A percentile compares a stretch with the other conserved stretches of the same genome.
Conservation (phyloP, 2,113 vertebrate genomes). For the Cathartes aura region DNA sequence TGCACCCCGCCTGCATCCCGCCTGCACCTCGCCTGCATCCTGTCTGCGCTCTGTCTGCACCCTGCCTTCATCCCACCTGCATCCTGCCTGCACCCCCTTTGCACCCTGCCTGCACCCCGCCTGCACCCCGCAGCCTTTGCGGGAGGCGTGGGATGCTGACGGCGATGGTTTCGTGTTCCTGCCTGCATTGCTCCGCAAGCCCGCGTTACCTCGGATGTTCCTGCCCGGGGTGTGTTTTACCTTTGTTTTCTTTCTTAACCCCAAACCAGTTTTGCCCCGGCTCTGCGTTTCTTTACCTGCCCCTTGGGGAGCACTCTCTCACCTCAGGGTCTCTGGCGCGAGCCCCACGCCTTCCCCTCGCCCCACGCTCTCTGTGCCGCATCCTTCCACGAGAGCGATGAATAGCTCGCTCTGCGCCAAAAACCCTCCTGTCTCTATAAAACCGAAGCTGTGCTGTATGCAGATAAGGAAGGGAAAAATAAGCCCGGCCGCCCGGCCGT, state of each 20-base stretch:
- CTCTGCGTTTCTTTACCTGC: neutral
- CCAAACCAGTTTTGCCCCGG: neutral
- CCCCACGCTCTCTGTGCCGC: accelerated
- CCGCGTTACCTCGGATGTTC: accelerated
- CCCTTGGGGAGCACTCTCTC: neutral
- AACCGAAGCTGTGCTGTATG: accelerated
- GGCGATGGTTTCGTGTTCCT: accelerated
- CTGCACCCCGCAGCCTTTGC: accelerated
- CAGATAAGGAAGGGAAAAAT: neutral
- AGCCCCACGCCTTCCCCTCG: accelerated
- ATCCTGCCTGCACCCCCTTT: neutral
- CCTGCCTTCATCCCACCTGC: accelerated
- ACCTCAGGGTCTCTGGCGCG: accelerated
- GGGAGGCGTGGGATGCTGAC: accelerated
- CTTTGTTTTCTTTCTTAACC: neutral
- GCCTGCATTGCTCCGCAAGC: accelerated
- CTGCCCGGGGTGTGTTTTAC: accelerated
- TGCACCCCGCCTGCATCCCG: neutral
- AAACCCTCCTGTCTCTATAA: accelerated
- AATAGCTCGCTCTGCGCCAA: accelerated
- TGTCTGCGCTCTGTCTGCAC: accelerated
- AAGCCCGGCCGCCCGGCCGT: accelerated
- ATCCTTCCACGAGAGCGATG: accelerated
- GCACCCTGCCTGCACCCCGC: neutral
- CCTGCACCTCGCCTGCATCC: neutral